Evolutionary conservation across 2,888 invertebrate genomes (phyloP), one percentile per base, ranked within the genome.

Genomic region (Dryadula phaetusa): DNA sequence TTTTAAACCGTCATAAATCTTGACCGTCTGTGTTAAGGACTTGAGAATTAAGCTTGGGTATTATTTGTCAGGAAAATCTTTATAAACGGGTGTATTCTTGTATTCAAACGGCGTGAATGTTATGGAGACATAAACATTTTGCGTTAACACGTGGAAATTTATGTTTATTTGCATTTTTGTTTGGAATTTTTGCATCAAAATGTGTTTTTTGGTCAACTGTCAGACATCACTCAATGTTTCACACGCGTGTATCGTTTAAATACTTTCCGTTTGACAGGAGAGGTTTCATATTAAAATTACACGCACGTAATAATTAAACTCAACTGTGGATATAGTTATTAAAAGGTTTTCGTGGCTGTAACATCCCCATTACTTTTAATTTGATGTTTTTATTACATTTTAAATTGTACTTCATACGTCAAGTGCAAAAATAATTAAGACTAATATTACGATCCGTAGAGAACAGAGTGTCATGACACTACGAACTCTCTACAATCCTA

Each of bases 1-100:
- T 72, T 69, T 67, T 68, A 76, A 79, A 83, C 87, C 88, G 80
- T 78, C 82, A 90, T 90, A 90, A 90, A 90, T 90, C 88, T 84
- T 83, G 75, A 75, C 79, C 80, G 78, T 62, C 52, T 52, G 79
- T 44, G 37, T 82, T 81, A 81, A 72, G 78, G 72, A 79, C 74
- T 73, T 67, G 79, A 77, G 79, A 79, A 82, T 80, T 80, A 76
- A 80, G 76, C 77, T 77, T 81, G 76, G 68, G 76, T 70, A 77
- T 84, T 83, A 82, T 85, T 82, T 82, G 82, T 80, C 81, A 71
- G 73, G 71, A 70, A 75, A 82, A 84, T 80, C 80, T 75, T 82
- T 80, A 85, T 82, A 77, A 78, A 85, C 78, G 79, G 78, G 73
- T 74, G 72, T 76, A 74, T 73, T 64, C 68, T 70, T 66, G 62